Conservation (phyloP, 2,888 invertebrate genomes). For the Hydropsyche betteni region DNA sequence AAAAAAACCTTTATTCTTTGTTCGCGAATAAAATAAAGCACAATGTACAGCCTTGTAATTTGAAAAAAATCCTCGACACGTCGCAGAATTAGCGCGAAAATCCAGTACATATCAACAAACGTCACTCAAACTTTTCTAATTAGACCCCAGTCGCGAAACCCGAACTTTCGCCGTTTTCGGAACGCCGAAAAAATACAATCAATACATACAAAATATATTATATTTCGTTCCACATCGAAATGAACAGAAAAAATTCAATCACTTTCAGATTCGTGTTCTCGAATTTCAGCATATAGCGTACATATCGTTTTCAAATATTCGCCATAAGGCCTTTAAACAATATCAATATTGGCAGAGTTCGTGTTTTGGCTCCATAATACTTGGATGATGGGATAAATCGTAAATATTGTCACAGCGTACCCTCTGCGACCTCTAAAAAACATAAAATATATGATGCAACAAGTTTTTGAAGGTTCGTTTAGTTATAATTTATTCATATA, state of each 20-base stretch:
- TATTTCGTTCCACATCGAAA: background rate
- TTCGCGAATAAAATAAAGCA: too few species aligned
- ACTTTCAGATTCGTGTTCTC: background rate
- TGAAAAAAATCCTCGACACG: background rate
- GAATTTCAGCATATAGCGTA: background rate
- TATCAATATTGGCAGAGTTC: background rate
- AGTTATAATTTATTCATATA: too few species aligned
- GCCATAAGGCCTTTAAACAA: background rate
- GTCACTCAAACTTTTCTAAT: conserved; percentile 20
- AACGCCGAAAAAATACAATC: too few species aligned
- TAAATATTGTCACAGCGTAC: background rate
- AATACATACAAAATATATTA: too few species aligned
- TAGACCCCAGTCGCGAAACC: background rate
- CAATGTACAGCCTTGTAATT: background rate
- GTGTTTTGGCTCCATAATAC: background rate
- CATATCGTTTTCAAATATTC: conserved; percentile 1
- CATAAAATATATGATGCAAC: too few species aligned
- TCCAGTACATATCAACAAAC: background rate
- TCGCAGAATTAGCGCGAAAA: background rate
- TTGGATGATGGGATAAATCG: background rate
- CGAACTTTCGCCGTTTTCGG: too few species aligned
- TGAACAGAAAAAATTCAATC: conserved; percentile 1
- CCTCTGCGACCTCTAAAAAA: too few species aligned
- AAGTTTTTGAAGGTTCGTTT: too few species aligned
- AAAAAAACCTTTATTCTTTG: too few species aligned